Percentiles rank a stretch among this genome's conserved stretches.
phyloP scores from a whole-genome alignment of 2,113 vertebrate genomes.

The Accipiter virgatus region DNA sequence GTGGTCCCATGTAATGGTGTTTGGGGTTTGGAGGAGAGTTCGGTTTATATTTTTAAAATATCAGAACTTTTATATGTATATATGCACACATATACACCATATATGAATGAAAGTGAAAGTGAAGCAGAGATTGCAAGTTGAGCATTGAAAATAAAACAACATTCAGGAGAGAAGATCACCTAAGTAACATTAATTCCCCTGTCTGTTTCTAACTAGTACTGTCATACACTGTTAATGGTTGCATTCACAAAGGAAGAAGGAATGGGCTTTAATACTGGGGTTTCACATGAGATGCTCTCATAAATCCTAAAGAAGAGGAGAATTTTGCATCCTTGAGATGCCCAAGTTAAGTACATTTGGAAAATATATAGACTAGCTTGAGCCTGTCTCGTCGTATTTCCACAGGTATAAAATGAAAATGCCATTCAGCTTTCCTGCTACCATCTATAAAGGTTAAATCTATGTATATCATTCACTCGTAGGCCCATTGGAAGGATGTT shows the following conservation, averaged over 20 bases:
- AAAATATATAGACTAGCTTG: neutral
- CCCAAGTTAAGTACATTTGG: neutral
- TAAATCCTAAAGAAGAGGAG: neutral
- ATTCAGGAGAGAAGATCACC: neutral
- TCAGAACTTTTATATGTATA: neutral
- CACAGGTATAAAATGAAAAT: slow-evolving; percentile 5
- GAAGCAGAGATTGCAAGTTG: neutral
- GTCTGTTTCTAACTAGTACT: neutral
- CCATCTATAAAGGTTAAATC: neutral
- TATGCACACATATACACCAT: too few relatives aligned
- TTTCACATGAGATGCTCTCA: neutral
- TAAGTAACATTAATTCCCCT: neutral
- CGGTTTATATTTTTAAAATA: neutral
- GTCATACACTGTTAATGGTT: neutral
- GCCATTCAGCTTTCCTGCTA: neutral
- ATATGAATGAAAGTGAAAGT: neutral
- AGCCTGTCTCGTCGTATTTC: neutral
- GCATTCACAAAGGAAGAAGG: neutral
- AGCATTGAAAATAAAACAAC: neutral
- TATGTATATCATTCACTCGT: neutral
- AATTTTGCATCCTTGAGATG: slow-evolving; percentile 3
- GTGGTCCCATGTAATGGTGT: fast-evolving
- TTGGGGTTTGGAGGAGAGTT: neutral
- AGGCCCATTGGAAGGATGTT: neutral
- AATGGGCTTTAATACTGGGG: neutral